Conservation (phyloP, 2,113 vertebrate genomes). For the Edolisoma coerulescens region DNA sequence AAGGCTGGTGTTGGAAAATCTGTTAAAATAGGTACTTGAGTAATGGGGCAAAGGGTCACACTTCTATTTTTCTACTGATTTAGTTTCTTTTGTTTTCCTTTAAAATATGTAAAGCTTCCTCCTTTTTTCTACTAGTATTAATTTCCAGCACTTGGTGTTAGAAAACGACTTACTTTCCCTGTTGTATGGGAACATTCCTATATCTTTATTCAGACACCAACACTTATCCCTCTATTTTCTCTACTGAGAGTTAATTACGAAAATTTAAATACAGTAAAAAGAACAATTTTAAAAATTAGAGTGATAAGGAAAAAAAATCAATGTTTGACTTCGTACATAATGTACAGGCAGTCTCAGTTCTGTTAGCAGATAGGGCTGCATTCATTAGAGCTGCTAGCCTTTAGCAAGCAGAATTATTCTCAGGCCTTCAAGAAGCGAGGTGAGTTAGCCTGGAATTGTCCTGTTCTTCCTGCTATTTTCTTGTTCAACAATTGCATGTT, state of each 20-base stretch:
- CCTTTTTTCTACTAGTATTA: background rate
- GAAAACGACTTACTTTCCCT: background rate
- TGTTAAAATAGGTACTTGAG: background rate
- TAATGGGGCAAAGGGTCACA: background rate
- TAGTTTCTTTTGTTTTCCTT: background rate
- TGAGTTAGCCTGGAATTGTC: background rate
- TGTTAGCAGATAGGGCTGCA: background rate
- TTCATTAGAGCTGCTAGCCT: background rate
- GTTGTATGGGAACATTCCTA: background rate
- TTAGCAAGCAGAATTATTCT: background rate
- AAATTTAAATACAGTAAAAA: background rate
- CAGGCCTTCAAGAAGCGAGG: background rate
- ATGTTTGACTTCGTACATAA: background rate
- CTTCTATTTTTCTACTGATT: background rate
- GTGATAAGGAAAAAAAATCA: background rate
- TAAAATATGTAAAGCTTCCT: background rate
- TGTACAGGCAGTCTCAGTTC: background rate
- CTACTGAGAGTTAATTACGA: background rate
- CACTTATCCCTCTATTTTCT: background rate
- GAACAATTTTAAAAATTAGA: background rate
- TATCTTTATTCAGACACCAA: background rate
- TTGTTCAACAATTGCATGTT: background rate
- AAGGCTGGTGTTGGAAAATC: background rate
- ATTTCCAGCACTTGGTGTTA: background rate
- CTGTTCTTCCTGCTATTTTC: background rate